Percentiles rank a stretch among this genome's conserved stretches.
phyloP scores from a whole-genome alignment of 2,888 invertebrate species.

The Drosophila parthenogenetica region DNA sequence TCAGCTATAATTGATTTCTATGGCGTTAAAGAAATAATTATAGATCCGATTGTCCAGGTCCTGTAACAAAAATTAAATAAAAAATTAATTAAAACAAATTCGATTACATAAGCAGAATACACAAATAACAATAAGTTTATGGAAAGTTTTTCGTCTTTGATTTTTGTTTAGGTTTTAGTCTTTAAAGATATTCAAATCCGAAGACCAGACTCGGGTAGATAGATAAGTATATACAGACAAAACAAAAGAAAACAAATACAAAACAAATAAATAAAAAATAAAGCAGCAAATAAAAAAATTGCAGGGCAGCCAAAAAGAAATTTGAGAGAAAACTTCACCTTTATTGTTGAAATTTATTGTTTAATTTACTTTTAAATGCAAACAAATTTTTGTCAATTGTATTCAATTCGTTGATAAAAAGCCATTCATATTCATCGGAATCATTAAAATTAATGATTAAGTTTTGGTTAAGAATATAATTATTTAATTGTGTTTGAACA shows the following conservation, averaged over 20 bases:
- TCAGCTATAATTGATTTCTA: conserved; percentile 85
- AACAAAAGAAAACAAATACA: conserved; percentile 33
- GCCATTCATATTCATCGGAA: conserved; percentile 70
- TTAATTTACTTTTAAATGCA: conserved; percentile 38
- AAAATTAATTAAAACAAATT: conserved; percentile 20
- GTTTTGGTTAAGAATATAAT: conserved; percentile 65
- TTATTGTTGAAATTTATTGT: conserved; percentile 67
- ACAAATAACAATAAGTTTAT: conserved; percentile 68
- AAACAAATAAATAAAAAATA: conserved; percentile 37
- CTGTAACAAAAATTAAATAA: conserved; percentile 84
- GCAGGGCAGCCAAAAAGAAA: conserved; percentile 60
- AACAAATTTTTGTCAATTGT: conserved; percentile 45
- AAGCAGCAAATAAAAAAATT: conserved; percentile 54
- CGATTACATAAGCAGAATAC: conserved; percentile 18
- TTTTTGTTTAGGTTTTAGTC: conserved; percentile 23
- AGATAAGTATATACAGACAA: conserved; percentile 28
- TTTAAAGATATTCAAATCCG: conserved; percentile 41
- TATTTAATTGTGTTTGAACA: conserved; percentile 55
- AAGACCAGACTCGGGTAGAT: conserved; percentile 36
- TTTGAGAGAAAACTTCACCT: conserved; percentile 85
- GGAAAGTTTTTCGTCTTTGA: conserved; percentile 46
- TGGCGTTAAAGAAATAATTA: conserved; percentile 85
- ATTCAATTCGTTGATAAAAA: conserved; percentile 64
- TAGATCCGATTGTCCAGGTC: conserved; percentile 88
- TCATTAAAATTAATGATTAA: conserved; percentile 73